Conservation (phyloP, 1,140 invertebrate genomes). For the Drosophila grimshawi region DNA sequence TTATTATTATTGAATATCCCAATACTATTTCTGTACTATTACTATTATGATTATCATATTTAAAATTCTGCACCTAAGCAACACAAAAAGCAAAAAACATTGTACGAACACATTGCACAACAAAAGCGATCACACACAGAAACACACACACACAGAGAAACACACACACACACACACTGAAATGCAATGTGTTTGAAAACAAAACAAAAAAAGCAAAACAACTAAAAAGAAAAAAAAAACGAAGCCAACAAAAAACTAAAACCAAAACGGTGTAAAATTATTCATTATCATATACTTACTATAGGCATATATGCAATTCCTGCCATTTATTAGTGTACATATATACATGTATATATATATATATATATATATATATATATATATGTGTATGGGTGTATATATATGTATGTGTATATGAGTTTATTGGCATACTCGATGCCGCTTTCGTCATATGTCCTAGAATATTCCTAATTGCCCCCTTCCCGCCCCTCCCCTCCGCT, state of each 20-base stretch:
- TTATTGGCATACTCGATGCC: constrained; percentile 1
- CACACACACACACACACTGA: not conserved
- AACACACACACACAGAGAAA: not conserved
- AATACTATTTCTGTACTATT: constrained; percentile 46
- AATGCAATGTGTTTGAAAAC: constrained; percentile 59
- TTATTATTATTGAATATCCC: constrained; percentile 31
- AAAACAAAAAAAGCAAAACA: constrained; percentile 35
- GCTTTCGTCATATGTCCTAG: not conserved
- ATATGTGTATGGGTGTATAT: constrained; percentile 24
- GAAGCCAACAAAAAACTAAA: constrained; percentile 46
- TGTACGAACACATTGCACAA: constrained; percentile 52
- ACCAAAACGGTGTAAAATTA: constrained; percentile 50
- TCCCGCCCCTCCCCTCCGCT: not conserved
- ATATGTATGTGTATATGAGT: constrained; percentile 35
- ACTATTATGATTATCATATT: constrained; percentile 53
- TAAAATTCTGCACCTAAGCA: constrained; percentile 35
- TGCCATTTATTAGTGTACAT: constrained; percentile 62
- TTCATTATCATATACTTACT: constrained; percentile 52
- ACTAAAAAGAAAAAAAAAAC: constrained; percentile 46
- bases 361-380: constrained; percentile 16
- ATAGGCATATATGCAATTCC: constrained; percentile 64
- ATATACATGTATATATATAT: constrained; percentile 30
- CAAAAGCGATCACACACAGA: not conserved
- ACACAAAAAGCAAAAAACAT: constrained; percentile 27
- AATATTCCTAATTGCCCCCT: not conserved